A percentile compares a stretch with the other conserved stretches of the same genome.
These are phyloP conservation scores for Hemicrepidius hirtus DNA, from an alignment of 2,888 invertebrate species.

Conservation along the genomic window DNA sequence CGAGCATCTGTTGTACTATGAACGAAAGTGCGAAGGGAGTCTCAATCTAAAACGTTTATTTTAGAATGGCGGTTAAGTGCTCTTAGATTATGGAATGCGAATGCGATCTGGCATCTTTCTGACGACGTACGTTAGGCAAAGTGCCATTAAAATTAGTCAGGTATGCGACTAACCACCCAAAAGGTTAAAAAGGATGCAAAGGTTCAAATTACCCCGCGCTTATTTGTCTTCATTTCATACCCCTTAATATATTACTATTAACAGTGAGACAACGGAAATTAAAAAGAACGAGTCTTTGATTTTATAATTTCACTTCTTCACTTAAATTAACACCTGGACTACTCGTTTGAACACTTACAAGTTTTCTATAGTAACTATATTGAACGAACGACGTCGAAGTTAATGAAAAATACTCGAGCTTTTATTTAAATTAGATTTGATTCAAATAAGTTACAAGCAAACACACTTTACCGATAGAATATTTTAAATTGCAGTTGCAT, in stretches of 20 bases:
- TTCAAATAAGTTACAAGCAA: constrained; percentile 29
- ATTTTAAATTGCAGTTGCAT: background rate
- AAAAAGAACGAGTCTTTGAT: too few species aligned
- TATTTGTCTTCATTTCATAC: constrained; percentile 22
- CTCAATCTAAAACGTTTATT: constrained; percentile 39
- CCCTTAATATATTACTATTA: too few species aligned
- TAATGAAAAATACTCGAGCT: constrained; percentile 41
- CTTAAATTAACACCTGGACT: constrained; percentile 19
- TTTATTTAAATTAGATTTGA: constrained; percentile 38
- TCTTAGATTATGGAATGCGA: constrained; percentile 34
- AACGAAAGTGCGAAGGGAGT: constrained; percentile 31
- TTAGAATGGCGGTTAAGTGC: constrained; percentile 30
- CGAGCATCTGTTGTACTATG: constrained; percentile 35
- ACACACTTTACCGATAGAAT: constrained; percentile 26
- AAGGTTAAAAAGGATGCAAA: constrained; percentile 31
- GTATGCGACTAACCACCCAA: constrained; percentile 34
- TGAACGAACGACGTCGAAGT: constrained; percentile 32
- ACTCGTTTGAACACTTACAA: too few species aligned
- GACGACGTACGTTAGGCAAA: constrained; percentile 31
- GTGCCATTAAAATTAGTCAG: constrained; percentile 45
- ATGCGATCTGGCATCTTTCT: constrained; percentile 35
- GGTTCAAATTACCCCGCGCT: constrained; percentile 34
- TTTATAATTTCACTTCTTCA: too few species aligned
- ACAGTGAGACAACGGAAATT: too few species aligned
- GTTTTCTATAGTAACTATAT: too few species aligned